Percentiles rank a stretch among this genome's conserved stretches.
These are phyloP conservation scores for Xestia c-nigrum DNA, from an alignment of 2,888 invertebrate species.

Conservation along the genomic window DNA sequence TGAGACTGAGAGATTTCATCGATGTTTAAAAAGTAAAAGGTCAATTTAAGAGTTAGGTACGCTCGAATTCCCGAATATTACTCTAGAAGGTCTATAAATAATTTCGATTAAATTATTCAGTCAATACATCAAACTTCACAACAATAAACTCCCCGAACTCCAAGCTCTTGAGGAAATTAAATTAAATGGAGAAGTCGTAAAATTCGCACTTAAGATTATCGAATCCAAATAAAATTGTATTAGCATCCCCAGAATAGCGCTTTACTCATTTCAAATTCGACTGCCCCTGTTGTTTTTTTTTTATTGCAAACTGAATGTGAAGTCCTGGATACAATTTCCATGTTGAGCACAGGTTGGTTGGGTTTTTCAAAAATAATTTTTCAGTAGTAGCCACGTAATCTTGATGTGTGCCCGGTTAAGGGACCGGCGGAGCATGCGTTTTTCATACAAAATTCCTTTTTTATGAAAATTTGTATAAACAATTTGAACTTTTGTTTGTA, in stretches of 20 bases:
- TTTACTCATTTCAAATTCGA: conserved; percentile 7
- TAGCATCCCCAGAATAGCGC: conserved; percentile 13
- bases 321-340: not conserved
- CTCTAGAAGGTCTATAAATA: not conserved
- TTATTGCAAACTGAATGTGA: not conserved
- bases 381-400: not conserved
- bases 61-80: not conserved
- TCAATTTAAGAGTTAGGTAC: not conserved
- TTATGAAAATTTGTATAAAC: too few species aligned
- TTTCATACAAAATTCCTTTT: too few species aligned
- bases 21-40: not conserved
- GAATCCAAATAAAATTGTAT: conserved; percentile 42
- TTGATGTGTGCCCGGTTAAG: too few species aligned
- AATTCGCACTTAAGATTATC: conserved; percentile 40
- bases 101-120: not conserved
- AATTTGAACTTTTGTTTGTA: too few species aligned
- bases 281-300: not conserved
- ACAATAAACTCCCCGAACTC: conserved; percentile 17
- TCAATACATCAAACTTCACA: conserved; percentile 23
- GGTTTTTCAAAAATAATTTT: not conserved
- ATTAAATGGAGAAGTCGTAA: conserved; percentile 46
- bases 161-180: conserved; percentile 38
- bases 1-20: not conserved
- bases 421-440: too few species aligned
- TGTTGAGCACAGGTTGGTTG: not conserved